phyloP scores from a whole-genome alignment of 2,797 vertebrate genomes.

The Picus viridis region DNA sequence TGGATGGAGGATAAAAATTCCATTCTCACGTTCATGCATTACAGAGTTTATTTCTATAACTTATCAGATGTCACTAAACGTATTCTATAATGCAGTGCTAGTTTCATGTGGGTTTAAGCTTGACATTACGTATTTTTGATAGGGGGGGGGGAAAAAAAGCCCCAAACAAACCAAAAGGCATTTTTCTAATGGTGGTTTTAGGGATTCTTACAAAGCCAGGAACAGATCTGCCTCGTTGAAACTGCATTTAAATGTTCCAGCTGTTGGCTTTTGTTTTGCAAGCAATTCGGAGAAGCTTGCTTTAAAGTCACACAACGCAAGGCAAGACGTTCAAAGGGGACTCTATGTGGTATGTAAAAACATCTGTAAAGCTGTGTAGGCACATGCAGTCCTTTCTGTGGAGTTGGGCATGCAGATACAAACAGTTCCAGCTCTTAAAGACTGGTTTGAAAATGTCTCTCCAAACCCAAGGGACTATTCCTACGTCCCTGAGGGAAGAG shows the following conservation, averaged over 20 bases:
- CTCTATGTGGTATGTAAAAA: neutral
- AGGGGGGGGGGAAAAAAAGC: neutral
- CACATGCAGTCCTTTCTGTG: neutral
- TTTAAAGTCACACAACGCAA: neutral
- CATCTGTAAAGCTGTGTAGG: neutral
- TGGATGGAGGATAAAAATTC: constrained; percentile 43
- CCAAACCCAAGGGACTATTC: neutral
- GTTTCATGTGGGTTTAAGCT: constrained; percentile 21
- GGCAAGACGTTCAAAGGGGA: neutral
- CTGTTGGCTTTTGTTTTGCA: constrained; percentile 17
- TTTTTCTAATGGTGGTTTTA: constrained; percentile 65
- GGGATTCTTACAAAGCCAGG: neutral
- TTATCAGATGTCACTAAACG: neutral
- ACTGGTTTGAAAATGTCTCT: neutral
- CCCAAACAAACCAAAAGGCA: constrained; percentile 4
- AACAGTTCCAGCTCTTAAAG: neutral
- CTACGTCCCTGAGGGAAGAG: neutral
- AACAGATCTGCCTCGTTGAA: neutral
- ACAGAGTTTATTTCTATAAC: constrained; percentile 1
- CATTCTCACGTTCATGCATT: constrained; percentile 6
- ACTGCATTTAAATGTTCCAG: neutral
- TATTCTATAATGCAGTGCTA: neutral
- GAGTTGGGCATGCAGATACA: neutral
- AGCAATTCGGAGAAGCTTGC: neutral
- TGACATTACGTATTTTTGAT: neutral